Evolutionary conservation across 2,888 invertebrate species (phyloP), one percentile per base, ranked within the genome.

Genomic region (Antheraea yamamai): DNA sequence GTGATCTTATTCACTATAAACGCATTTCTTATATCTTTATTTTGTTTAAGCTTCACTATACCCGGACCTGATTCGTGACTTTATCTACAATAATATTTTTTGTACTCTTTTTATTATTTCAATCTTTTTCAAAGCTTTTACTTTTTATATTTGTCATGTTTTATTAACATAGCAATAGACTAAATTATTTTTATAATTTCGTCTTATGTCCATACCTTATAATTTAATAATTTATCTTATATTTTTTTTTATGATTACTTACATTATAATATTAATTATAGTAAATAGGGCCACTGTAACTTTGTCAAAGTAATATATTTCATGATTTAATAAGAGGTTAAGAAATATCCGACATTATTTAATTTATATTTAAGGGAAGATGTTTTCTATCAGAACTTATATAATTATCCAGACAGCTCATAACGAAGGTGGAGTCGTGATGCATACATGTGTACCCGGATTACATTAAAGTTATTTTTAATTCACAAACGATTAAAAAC

Each of bases 401-500:
- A 66, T 66, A 66, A 26, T 66, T 30, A 66, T 6, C 64, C 16
- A 26, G 4, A 26, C 30, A 30, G 2, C 64, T 26, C 20, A 30
- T 66, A 66, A 26, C 16, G 64, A 30, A 66, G 30, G 64, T 66
- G 30, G 14, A 66, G 64, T 30, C 64, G 64, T 30, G 26, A 66
- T 74, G 47, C 74, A 74, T 23, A 68, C 70, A 68, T 74, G 39
- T 70, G 55, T 71, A 55, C 70, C 55, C 70, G 70, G 70, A 70
- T 70, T 70, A 74, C 74, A 74, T 74, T 70, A 74, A 74, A 74
- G 74, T 73, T 75, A 75, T 75, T 75, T 75, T 75, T 75, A 75
- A 75, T 75, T 75, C 73, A 75, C 75, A 75, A 73, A 75, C 75
- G 75, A 73, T 73, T 75, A 76, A 76, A 76, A 76, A 66, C 66